phyloP scores from a whole-genome alignment of 2,888 invertebrate species.

The Zonitis immaculata region DNA sequence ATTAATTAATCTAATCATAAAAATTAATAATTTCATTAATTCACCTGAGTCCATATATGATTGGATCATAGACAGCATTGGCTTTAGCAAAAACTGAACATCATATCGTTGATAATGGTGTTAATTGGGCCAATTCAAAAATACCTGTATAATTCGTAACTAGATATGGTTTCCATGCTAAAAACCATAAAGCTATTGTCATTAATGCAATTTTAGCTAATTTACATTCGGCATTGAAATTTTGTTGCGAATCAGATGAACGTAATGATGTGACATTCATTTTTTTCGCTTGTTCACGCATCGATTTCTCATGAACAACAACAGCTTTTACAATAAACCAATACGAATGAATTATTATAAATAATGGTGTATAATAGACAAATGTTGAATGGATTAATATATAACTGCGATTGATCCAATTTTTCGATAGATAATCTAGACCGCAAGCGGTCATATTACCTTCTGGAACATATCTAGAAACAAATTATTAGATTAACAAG shows the following conservation, averaged over 20 bases:
- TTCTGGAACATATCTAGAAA: conserved; percentile 78
- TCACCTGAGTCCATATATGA: conserved; percentile 85
- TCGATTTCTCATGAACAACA: conserved; percentile 76
- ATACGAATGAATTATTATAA: conserved; percentile 81
- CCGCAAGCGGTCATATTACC: conserved; percentile 93
- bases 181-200: conserved; percentile 86
- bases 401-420: conserved; percentile 73
- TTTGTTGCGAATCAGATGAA: conserved; percentile 70
- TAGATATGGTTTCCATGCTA: conserved; percentile 89
- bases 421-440: conserved; percentile 77
- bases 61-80: conserved; percentile 85
- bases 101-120: conserved; percentile 80
- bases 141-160: conserved; percentile 78
- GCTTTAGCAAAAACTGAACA: conserved; percentile 89
- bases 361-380: conserved; percentile 71
- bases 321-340: conserved; percentile 85
- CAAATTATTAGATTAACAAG: neutral
- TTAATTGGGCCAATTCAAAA: conserved; percentile 67
- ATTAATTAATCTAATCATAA: neutral
- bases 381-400: conserved; percentile 72
- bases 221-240: conserved; percentile 83
- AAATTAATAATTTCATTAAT: neutral
- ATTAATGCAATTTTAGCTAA: conserved; percentile 86
- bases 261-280: conserved; percentile 88
- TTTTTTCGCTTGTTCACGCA: conserved; percentile 89